Evolutionary conservation across 2,113 vertebrate genomes (phyloP).

Genomic region (Cinclus cinclus): DNA sequence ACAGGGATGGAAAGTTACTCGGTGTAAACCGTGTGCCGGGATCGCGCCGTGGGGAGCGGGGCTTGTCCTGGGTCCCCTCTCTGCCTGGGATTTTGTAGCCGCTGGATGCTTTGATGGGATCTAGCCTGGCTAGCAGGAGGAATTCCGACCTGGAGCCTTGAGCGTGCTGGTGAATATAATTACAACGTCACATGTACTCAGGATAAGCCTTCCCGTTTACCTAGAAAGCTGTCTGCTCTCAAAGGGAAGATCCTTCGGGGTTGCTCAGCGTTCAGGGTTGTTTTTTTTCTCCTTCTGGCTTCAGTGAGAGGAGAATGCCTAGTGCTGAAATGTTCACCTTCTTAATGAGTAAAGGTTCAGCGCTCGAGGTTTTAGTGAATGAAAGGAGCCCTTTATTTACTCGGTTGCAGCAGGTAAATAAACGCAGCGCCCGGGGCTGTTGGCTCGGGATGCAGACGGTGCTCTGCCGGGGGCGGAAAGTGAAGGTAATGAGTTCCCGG

Average conservation of each 20-base stretch:
- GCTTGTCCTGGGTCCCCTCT: rapidly evolving
- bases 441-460: not conserved
- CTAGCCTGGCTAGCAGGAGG: not conserved
- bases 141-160: not conserved
- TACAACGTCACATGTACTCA: rapidly evolving
- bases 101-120: not conserved
- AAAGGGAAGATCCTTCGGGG: not conserved
- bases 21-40: rapidly evolving
- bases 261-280: not conserved
- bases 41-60: rapidly evolving
- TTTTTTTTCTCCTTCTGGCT: not conserved
- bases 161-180: not conserved
- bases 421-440: rapidly evolving
- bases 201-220: not conserved
- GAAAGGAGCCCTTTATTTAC: not conserved
- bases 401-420: not conserved
- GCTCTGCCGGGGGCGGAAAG: not conserved
- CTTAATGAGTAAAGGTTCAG: rapidly evolving
- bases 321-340: not conserved
- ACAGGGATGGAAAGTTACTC: not conserved
- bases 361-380: not conserved
- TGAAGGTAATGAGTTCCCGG: not conserved
- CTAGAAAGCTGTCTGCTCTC: not conserved
- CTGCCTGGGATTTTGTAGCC: no score
- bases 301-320: not conserved